These are phyloP conservation scores for Cephus pulcher DNA, from an alignment of 2,888 invertebrate genomes.

Conservation along the genomic window DNA sequence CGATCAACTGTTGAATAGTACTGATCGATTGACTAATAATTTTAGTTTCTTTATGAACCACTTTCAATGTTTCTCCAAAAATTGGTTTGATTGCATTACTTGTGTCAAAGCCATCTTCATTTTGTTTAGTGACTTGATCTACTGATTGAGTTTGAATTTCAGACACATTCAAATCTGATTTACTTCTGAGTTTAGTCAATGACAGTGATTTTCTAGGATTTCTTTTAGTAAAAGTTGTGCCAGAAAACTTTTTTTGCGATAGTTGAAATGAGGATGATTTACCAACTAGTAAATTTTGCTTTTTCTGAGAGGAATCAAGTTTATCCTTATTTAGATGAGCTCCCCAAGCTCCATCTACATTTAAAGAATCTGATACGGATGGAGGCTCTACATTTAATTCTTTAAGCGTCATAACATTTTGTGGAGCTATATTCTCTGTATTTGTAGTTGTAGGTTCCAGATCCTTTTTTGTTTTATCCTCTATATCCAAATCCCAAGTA, in stretches of 20 bases:
- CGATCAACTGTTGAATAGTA: slow-evolving; percentile 56
- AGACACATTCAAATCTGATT: slow-evolving; percentile 49
- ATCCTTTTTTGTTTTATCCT: slow-evolving; percentile 45
- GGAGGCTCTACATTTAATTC: slow-evolving; percentile 12
- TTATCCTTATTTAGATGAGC: slow-evolving; percentile 65
- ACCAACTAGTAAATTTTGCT: slow-evolving; percentile 30
- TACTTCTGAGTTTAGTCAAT: slow-evolving; percentile 44
- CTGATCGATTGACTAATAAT: slow-evolving; percentile 46
- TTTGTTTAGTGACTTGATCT: slow-evolving; percentile 4
- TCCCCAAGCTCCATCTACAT: slow-evolving; percentile 67
- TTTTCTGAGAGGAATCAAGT: slow-evolving; percentile 36
- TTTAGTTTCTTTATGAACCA: slow-evolving; percentile 41
- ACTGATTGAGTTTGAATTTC: slow-evolving; percentile 5
- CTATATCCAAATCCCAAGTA: neutral
- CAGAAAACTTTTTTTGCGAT: slow-evolving; percentile 78
- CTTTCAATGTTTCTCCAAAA: slow-evolving; percentile 45
- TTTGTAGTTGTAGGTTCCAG: slow-evolving; percentile 28
- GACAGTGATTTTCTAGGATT: slow-evolving; percentile 81
- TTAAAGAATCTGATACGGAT: slow-evolving; percentile 27
- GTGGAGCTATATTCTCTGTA: slow-evolving; percentile 39
- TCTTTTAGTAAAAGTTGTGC: slow-evolving; percentile 76
- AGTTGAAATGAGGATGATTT: slow-evolving; percentile 68
- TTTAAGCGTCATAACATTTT: slow-evolving; percentile 6
- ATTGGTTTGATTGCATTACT: slow-evolving; percentile 28
- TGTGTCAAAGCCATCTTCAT: slow-evolving; percentile 26